Evolutionary conservation across 2,888 invertebrate genomes (phyloP), one percentile per base, ranked within the genome.

Genomic region (Cosmia pyralina): DNA sequence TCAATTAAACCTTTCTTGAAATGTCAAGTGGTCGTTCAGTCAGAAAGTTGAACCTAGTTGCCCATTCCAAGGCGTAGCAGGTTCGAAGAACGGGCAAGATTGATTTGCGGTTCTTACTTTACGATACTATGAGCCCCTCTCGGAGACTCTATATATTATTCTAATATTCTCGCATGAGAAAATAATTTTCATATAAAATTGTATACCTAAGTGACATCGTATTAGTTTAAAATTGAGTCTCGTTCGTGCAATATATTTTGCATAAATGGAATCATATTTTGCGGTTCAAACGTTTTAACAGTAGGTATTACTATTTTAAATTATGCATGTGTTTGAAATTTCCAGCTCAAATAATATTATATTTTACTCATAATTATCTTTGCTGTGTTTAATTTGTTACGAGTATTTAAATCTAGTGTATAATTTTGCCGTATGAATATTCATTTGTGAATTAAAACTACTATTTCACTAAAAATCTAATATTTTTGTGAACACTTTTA

Each of bases 211-310:
- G 34, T 58, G 65, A 46, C 52, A 58, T 44, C 34, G 22, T 69
- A 69, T 62, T 74, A 53, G 60, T 74, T 69, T 69, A 28, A 65
- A 79, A 78, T 72, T 72, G 78, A 78, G 58, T 72, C 67, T 78
- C 73, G 67, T 72, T 48, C 63, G 8, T 67, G 73, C 63, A 64
- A 64, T 79, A 60, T 59, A 50, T 69, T 79, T 74, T 79, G 64
- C 69, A 79, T 79, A 79, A 74, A 74, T 79, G 79, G 46, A 62
- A 62, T 79, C 57, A 66, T 52, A 79, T 79, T 79, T 66, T 79
- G 79, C 44, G 34, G 65, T 69, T 62, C 46, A 66, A 74, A 66
- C 65, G 65, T 52, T 79, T 69, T 41, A 44, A 62, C 65, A 65
- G 50, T 28, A 28, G 28, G 28, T 69, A 72, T 74, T 41, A 44